Evolutionary conservation across 1,140 invertebrate species (phyloP).

Genomic region (Tetragonula clypearis): DNA sequence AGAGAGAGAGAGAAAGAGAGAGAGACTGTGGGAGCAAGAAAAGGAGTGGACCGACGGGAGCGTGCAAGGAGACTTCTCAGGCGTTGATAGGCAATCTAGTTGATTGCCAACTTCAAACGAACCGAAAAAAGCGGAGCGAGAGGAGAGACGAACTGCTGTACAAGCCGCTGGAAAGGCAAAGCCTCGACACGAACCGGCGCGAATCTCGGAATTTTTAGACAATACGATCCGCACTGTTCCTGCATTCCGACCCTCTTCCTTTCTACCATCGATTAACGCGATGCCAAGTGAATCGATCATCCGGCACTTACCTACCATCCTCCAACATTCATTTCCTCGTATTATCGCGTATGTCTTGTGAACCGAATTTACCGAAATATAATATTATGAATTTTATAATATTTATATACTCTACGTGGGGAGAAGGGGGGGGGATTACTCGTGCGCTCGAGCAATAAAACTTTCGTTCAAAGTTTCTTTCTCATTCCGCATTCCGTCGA

Average conservation of each 20-base stretch:
- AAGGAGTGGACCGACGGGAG: slow-evolving; percentile 57
- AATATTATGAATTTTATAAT: background rate
- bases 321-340: background rate
- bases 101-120: slow-evolving; percentile 81
- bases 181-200: slow-evolving; percentile 35
- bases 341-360: background rate
- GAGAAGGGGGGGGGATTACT: background rate
- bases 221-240: slow-evolving; percentile 32
- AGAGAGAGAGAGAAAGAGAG: slow-evolving; percentile 4
- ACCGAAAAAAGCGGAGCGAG: slow-evolving; percentile 65
- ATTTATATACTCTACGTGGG: background rate
- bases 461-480: background rate
- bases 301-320: slow-evolving; percentile 1
- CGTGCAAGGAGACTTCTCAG: slow-evolving; percentile 62
- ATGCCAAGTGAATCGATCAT: slow-evolving; percentile 25
- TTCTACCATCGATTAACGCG: slow-evolving; percentile 25
- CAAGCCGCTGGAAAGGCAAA: slow-evolving; percentile 33
- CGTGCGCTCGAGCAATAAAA: background rate
- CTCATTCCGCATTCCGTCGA: too few relatives aligned
- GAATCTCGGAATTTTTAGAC: slow-evolving; percentile 57
- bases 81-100: slow-evolving; percentile 81
- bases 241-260: background rate
- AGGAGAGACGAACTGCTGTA: slow-evolving; percentile 7
- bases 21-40: slow-evolving; percentile 47
- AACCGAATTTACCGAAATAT: background rate